These are phyloP conservation scores for Agrilus biguttatus DNA, from an alignment of 2,888 invertebrate species.

Conservation along the genomic window DNA sequence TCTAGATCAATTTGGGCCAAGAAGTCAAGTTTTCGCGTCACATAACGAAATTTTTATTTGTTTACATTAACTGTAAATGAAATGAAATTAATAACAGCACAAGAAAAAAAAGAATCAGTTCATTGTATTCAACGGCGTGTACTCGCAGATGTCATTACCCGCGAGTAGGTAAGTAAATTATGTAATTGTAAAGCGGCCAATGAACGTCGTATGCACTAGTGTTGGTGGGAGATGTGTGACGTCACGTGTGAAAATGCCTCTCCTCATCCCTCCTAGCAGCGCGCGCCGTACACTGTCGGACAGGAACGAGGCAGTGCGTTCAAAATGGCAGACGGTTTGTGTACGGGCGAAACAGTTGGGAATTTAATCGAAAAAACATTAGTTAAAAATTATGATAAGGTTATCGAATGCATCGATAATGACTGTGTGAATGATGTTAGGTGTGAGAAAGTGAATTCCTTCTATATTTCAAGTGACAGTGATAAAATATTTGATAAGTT, in stretches of 20 bases:
- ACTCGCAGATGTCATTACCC: constrained; percentile 32
- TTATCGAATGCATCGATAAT: constrained; percentile 21
- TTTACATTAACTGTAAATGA: constrained; percentile 4
- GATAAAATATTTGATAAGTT: constrained; percentile 27
- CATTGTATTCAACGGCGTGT: constrained; percentile 14
- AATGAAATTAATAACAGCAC: constrained; percentile 8
- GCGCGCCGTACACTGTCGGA: constrained; percentile 13
- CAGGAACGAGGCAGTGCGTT: constrained; percentile 40
- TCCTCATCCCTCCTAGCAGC: constrained; percentile 25
- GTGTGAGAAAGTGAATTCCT: constrained; percentile 39
- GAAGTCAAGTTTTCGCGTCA: no score
- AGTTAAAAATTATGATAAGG: constrained; percentile 40
- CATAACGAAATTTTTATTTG: neutral
- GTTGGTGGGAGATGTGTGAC: constrained; percentile 19
- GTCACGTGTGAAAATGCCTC: constrained; percentile 18
- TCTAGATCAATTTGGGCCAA: no score
- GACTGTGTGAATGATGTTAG: constrained; percentile 38
- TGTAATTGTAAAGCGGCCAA: constrained; percentile 31
- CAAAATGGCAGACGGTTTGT: constrained; percentile 75
- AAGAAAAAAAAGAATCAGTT: constrained; percentile 12
- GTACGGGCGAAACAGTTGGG: constrained; percentile 45
- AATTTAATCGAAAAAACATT: constrained; percentile 41
- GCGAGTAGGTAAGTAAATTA: constrained; percentile 29
- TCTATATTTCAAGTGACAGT: constrained; percentile 26
- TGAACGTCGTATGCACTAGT: constrained; percentile 28